Percentiles rank a stretch among this genome's conserved stretches.
Evolutionary conservation across 2,797 vertebrate species (phyloP).

Genomic region (Microctenopoma lineatum): DNA sequence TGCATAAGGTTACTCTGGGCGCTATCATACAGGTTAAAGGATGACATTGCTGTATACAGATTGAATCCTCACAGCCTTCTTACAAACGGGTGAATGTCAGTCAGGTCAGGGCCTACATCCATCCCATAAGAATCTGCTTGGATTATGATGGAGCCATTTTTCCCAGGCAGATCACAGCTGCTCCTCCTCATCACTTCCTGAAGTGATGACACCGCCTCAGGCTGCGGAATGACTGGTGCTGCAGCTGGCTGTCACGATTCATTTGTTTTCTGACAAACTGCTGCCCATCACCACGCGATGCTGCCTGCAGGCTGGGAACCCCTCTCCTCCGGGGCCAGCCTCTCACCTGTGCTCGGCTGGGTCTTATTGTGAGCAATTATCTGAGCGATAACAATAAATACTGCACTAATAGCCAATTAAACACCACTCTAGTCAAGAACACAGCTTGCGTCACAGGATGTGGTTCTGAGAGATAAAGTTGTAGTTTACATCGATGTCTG

Average conservation of each 20-base stretch:
- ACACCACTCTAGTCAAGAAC: no score
- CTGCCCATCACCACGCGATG: conserved; percentile 21
- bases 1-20: no score
- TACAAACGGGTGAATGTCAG: no score
- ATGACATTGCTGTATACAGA: no score
- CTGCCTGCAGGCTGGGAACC: conserved; percentile 19
- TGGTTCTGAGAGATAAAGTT: no score
- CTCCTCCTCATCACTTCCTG: conserved; percentile 4
- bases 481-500: no score
- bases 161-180: background rate
- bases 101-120: background rate
- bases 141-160: conserved; percentile 1
- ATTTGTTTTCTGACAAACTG: conserved; percentile 35
- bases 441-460: no score
- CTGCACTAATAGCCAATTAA: no score
- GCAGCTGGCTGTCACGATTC: conserved; percentile 34
- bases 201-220: conserved; percentile 25
- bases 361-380: no score
- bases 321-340: background rate
- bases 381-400: no score
- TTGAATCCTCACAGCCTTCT: no score
- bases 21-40: no score
- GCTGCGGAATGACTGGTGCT: conserved; percentile 8
- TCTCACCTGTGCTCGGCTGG: background rate
- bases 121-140: background rate